phyloP scores from a whole-genome alignment of 2,113 vertebrate genomes.

The Myodes glareolus region DNA sequence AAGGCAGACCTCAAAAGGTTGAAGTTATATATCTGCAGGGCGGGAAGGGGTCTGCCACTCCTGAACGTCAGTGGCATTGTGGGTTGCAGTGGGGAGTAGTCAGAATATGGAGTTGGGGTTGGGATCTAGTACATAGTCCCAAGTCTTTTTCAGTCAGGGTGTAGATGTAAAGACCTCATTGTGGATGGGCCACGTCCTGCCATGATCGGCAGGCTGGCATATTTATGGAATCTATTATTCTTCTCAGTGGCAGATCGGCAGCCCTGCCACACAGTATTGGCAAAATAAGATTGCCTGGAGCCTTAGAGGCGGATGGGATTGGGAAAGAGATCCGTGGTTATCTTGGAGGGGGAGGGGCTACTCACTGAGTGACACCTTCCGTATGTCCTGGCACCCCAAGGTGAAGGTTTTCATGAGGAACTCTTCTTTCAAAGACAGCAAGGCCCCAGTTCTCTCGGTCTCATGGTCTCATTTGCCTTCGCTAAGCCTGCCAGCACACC shows the following conservation, averaged over 20 bases:
- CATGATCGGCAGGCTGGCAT: background rate
- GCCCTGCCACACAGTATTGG: background rate
- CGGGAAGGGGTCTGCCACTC: constrained; percentile 72
- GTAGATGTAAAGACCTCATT: background rate
- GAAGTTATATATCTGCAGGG: constrained; percentile 87
- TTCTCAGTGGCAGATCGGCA: background rate
- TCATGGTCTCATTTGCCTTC: background rate
- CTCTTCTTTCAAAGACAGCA: background rate
- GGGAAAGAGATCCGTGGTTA: accelerated
- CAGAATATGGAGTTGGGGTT: background rate
- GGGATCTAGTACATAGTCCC: background rate
- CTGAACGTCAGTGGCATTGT: constrained; percentile 79
- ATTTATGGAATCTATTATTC: background rate
- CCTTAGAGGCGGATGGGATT: background rate
- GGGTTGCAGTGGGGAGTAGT: constrained; percentile 45
- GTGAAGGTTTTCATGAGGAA: background rate
- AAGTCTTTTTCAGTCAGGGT: background rate
- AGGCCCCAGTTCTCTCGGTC: accelerated
- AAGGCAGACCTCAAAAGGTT: constrained; percentile 88
- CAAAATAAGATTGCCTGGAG: no score
- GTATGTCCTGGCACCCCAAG: background rate
- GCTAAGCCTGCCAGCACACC: background rate
- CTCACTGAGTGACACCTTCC: accelerated
- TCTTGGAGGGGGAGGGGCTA: background rate
- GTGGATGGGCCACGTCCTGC: background rate